Evolutionary conservation across 2,113 vertebrate genomes (phyloP).

Genomic region (Proterorhinus semilunaris): DNA sequence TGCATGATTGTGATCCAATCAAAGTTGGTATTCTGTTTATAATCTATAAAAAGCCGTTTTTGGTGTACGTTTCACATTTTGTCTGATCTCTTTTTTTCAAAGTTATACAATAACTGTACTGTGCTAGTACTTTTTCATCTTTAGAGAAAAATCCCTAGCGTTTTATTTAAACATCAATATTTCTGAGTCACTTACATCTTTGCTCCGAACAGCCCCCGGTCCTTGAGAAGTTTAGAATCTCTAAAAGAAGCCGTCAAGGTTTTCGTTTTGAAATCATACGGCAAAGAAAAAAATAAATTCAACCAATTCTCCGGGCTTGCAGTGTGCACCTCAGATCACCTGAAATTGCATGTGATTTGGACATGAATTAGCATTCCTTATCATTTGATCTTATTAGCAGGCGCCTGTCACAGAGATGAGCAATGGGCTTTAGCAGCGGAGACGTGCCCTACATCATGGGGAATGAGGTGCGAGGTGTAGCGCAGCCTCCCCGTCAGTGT

Average conservation of each 20-base stretch:
- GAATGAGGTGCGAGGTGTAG: constrained; percentile 54
- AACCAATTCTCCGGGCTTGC: constrained; percentile 26
- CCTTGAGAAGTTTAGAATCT: constrained; percentile 36
- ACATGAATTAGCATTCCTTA: constrained; percentile 65
- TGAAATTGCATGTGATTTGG: constrained; percentile 64
- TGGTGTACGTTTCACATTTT: background rate
- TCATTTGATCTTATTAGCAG: constrained; percentile 64
- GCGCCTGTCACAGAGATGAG: constrained; percentile 60
- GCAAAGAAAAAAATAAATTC: constrained; percentile 16
- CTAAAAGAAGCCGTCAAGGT: constrained; percentile 37
- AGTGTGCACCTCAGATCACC: constrained; percentile 53
- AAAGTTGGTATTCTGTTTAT: background rate
- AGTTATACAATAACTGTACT: constrained; percentile 1
- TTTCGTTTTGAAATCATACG: constrained; percentile 46
- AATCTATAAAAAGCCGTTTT: background rate
- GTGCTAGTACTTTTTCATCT: background rate
- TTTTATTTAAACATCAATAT: constrained; percentile 39
- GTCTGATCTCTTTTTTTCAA: background rate
- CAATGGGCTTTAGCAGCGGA: constrained; percentile 53
- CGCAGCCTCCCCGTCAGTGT: constrained; percentile 64
- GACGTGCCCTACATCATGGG: constrained; percentile 60
- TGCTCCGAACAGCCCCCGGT: constrained; percentile 27
- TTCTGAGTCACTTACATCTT: constrained; percentile 35
- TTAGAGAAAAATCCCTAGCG: constrained; percentile 5
- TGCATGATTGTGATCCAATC: too few relatives aligned